phyloP scores from a whole-genome alignment of 2,113 vertebrate species.

The Peromyscus californicus region DNA sequence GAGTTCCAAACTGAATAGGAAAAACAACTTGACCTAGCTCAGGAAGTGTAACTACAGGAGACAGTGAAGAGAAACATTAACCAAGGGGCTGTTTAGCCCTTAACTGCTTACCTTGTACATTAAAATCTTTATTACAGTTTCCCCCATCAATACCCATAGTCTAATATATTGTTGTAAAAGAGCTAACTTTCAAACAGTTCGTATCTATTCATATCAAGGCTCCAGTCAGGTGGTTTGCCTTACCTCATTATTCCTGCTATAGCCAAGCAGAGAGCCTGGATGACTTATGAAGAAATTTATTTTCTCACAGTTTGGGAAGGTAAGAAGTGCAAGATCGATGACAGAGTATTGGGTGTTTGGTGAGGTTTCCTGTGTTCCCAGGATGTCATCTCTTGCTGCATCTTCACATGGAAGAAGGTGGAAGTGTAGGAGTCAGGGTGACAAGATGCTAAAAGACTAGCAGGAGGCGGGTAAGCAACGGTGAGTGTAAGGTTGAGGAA shows the following conservation, averaged over 20 bases:
- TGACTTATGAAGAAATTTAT: not conserved
- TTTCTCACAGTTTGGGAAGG: not conserved
- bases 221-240: not conserved
- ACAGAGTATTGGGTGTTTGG: not conserved
- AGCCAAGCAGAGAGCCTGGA: not conserved
- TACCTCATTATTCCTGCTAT: not conserved
- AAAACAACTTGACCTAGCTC: constrained; percentile 19
- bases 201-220: not conserved
- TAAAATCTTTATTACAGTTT: not conserved
- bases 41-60: not conserved
- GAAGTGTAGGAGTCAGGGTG: not conserved
- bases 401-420: not conserved
- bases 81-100: not conserved
- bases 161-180: not conserved
- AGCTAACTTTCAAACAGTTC: not conserved
- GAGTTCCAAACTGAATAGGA: not conserved
- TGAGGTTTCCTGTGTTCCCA: not conserved
- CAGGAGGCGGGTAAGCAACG: not conserved
- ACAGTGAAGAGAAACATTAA: not conserved
- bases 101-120: constrained; percentile 13
- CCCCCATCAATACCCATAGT: not conserved
- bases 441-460: not conserved
- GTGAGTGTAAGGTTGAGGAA: not conserved
- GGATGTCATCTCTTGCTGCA: not conserved
- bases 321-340: not conserved